Percentiles rank a stretch among this genome's conserved stretches.
These are phyloP conservation scores for Conger conger DNA, from an alignment of 2,113 vertebrate genomes.

Conservation along the genomic window DNA sequence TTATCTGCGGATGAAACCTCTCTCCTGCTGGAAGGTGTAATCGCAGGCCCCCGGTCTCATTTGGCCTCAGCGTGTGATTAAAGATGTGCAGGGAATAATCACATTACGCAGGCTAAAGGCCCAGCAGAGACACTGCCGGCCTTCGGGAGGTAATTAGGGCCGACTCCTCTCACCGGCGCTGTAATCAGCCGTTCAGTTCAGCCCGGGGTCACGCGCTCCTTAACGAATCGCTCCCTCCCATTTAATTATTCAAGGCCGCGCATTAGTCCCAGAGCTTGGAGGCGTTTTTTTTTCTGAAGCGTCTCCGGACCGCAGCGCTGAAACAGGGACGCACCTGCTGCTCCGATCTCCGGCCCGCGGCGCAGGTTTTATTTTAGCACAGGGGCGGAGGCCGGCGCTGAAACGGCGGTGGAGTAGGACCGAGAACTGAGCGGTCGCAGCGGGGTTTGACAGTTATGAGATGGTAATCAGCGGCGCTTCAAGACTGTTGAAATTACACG, in stretches of 20 bases:
- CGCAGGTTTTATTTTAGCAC: background rate
- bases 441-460: background rate
- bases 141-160: background rate
- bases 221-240: background rate
- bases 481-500: background rate
- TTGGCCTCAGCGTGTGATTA: background rate
- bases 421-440: background rate
- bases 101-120: background rate
- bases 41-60: background rate
- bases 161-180: background rate
- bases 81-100: background rate
- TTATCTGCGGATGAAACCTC: background rate
- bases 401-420: background rate
- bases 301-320: background rate
- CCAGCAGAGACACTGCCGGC: background rate
- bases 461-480: background rate
- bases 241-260: background rate
- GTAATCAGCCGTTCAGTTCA: background rate
- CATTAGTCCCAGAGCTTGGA: background rate
- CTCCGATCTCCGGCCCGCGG: background rate
- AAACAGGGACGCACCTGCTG: background rate
- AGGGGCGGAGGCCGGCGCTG: background rate
- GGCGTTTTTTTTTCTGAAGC: background rate
- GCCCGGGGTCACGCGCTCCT: background rate
- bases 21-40: background rate